Base-by-base conservation (phyloP, 2,797 vertebrate species). In the Luscinia megarhynchos region DNA sequence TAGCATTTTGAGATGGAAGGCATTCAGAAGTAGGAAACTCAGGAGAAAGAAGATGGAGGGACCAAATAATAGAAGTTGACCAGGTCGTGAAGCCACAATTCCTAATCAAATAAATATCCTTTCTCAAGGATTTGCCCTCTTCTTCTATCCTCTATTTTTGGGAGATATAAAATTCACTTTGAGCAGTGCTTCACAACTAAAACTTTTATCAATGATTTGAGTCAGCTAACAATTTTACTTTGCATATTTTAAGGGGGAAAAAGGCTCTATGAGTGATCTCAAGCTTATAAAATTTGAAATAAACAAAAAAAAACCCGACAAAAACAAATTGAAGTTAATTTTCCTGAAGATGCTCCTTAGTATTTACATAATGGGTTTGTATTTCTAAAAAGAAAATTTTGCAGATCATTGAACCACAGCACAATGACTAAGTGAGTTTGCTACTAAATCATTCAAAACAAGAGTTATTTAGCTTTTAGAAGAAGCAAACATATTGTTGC, bases 381-480 rank as follows among this genome's bases (percentile, higher is more conserved):
- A 93, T 90, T 96, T 96, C 87, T 94, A 89, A 91, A 95, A 94
- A 96, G 93, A 95, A 97, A 95, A 97, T 96, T 96, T 97, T 95
- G 89, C 87, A 94, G 93, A 90, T 80, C 94, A 76, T 13, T 97
- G 96, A 96, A 82, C 94, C 85, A 93, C 64, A 93, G 53, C 84
- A 81, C 66, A 96, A 80, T 14, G 2, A 78, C 84, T 95, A 94
- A 96, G 90, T 84, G 75, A 90, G 77, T 96, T 97, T 96, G 85
- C 79, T 89, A 92, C 87, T 96, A 89, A 93, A 96, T 96, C 95
- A 94, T 96, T 97, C 90, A 94, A 95, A 96, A 95, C 94, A 96
- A 95, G 94, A 96, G 87, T 91, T 94, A 91, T 91, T 95, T 94
- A 91, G 85, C 81, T 96, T 95, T 94, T 69, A 85, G 88, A 94